phyloP scores from a whole-genome alignment of 2,113 vertebrate species.

The Misgurnus mizolepis region DNA sequence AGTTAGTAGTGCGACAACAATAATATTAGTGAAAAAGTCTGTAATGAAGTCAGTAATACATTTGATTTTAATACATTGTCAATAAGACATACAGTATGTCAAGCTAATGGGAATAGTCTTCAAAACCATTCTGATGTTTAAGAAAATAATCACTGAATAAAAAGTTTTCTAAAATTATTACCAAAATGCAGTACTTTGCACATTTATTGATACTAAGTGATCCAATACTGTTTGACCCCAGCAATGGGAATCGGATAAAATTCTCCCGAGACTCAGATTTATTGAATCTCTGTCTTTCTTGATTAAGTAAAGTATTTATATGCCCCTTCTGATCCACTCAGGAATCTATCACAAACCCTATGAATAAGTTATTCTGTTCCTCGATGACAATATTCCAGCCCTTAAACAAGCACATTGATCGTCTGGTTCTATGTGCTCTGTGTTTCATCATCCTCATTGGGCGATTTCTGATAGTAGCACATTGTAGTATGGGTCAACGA shows the following conservation, averaged over 20 bases:
- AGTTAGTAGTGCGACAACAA: too few relatives aligned
- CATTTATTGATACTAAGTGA: slow-evolving; percentile 4
- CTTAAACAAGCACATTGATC: slow-evolving; percentile 35
- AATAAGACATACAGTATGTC: too few relatives aligned
- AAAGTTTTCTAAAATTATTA: not conserved
- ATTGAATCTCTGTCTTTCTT: slow-evolving; percentile 21
- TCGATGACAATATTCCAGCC: slow-evolving; percentile 29
- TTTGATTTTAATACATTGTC: too few relatives aligned
- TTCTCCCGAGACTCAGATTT: slow-evolving; percentile 25
- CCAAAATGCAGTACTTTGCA: not conserved
- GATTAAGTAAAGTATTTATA: slow-evolving; percentile 26
- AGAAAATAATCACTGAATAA: too few relatives aligned
- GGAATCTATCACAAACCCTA: slow-evolving; percentile 21
- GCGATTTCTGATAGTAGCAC: slow-evolving; percentile 13
- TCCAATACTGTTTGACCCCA: not conserved
- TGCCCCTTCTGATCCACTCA: slow-evolving; percentile 18
- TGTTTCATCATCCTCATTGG: slow-evolving; percentile 30
- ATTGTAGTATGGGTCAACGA: not conserved
- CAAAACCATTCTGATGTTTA: too few relatives aligned
- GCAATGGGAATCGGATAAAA: slow-evolving; percentile 18
- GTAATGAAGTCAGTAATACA: too few relatives aligned
- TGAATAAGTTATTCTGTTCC: slow-evolving; percentile 4
- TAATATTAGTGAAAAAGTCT: too few relatives aligned
- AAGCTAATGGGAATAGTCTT: too few relatives aligned
- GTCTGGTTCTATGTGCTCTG: slow-evolving; percentile 5